Conservation (phyloP, 2,113 vertebrate genomes). For the Corydoras sp. region DNA sequence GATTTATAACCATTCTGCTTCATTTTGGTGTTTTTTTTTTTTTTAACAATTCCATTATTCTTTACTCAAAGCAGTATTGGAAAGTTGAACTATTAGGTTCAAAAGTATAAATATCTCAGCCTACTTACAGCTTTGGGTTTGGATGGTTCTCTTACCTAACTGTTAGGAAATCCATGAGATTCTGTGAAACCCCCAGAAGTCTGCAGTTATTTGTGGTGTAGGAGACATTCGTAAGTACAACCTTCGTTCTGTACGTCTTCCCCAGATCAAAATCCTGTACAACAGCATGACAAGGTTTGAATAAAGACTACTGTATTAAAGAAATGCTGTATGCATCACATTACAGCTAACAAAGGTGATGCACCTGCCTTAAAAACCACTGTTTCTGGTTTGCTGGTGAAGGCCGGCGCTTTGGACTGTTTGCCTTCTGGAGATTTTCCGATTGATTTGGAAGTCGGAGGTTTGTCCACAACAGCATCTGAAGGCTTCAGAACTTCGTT, state of each 20-base stretch:
- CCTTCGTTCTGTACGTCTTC: constrained; percentile 79
- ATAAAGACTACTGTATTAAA: neutral
- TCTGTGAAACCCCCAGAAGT: constrained; percentile 67
- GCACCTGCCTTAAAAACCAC: constrained; percentile 79
- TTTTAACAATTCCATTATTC: no score
- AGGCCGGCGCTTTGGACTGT: constrained; percentile 65
- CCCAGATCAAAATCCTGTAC: constrained; percentile 85
- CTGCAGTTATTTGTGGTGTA: constrained; percentile 74
- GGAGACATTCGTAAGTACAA: constrained; percentile 76
- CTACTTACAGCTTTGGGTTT: neutral
- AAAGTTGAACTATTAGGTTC: no score
- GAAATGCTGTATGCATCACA: no score
- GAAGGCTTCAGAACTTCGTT: constrained; percentile 3
- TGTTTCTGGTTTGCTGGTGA: constrained; percentile 78
- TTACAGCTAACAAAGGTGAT: neutral
- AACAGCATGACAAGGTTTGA: neutral
- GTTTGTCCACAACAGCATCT: constrained; percentile 48
- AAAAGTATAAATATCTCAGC: no score
- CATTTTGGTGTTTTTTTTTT: no score
- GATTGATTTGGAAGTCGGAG: constrained; percentile 39
- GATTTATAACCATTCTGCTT: no score
- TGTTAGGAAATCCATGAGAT: constrained; percentile 70
- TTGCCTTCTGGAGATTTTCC: constrained; percentile 56
- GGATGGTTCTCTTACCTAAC: constrained; percentile 65
- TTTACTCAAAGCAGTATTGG: no score